Conservation (phyloP, 2,888 invertebrate genomes). For the Sarcophaga caerulescens region DNA sequence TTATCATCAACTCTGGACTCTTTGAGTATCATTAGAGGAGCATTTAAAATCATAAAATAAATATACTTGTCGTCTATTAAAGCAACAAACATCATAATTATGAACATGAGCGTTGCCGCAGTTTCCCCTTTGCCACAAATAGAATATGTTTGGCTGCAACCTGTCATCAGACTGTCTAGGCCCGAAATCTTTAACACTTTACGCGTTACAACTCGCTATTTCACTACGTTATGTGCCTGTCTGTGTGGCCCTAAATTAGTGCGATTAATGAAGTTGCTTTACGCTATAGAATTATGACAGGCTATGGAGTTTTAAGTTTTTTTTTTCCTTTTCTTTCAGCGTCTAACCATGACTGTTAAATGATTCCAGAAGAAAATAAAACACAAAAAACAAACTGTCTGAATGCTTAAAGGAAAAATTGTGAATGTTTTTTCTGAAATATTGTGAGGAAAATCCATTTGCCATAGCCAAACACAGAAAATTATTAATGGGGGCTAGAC, state of each 20-base stretch:
- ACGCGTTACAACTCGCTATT: constrained; percentile 18
- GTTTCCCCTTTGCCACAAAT: neutral
- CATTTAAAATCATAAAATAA: constrained; percentile 78
- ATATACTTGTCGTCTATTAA: constrained; percentile 77
- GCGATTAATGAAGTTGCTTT: constrained; percentile 52
- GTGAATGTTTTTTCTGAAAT: constrained; percentile 71
- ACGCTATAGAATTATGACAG: constrained; percentile 72
- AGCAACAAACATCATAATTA: constrained; percentile 17
- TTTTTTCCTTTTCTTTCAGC: constrained; percentile 5
- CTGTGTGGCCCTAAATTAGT: constrained; percentile 53
- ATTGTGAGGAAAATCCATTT: constrained; percentile 52
- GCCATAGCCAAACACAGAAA: constrained; percentile 45
- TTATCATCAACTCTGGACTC: constrained; percentile 59
- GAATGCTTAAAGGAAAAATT: constrained; percentile 5
- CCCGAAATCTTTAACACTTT: constrained; percentile 45
- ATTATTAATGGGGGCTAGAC: constrained; percentile 77
- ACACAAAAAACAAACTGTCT: neutral
- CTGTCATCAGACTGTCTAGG: constrained; percentile 39
- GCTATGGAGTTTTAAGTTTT: constrained; percentile 66
- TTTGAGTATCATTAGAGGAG: constrained; percentile 74
- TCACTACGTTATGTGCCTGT: neutral
- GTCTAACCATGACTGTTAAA: constrained; percentile 66
- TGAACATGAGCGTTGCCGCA: constrained; percentile 31
- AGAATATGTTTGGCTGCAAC: constrained; percentile 8
- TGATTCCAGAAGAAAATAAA: constrained; percentile 71